Percentiles rank a stretch among this genome's conserved stretches.
Evolutionary conservation across 2,888 invertebrate species (phyloP).

Genomic region (Melanchra persicariae): DNA sequence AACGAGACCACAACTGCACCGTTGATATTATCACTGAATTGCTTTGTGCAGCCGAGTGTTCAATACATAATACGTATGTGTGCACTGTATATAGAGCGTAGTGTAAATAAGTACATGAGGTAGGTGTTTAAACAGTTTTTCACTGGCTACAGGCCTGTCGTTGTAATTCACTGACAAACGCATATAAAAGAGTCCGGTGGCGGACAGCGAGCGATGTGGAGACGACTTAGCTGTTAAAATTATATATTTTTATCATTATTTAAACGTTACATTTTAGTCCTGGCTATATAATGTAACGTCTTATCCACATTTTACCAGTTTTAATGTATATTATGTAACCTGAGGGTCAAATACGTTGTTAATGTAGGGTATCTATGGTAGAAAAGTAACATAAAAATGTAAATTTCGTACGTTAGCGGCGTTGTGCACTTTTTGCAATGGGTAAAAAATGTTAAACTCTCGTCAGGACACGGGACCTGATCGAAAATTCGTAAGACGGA

Average conservation of each 20-base stretch:
- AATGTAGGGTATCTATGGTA: too few relatives aligned
- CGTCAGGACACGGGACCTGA: too few relatives aligned
- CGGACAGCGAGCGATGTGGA: constrained; percentile 74
- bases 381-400: too few relatives aligned
- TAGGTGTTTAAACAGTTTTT: constrained; percentile 81
- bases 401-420: too few relatives aligned
- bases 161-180: constrained; percentile 90
- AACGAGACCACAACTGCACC: constrained; percentile 16
- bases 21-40: constrained; percentile 25
- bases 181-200: constrained; percentile 87
- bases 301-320: too few relatives aligned
- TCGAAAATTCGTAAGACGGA: too few relatives aligned
- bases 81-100: constrained; percentile 50
- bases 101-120: constrained; percentile 70
- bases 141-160: constrained; percentile 83
- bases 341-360: too few relatives aligned
- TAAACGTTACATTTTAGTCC: too few relatives aligned
- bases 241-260: not conserved
- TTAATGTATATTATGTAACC: too few relatives aligned
- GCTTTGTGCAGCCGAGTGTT: constrained; percentile 36
- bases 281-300: too few relatives aligned
- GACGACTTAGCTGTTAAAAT: constrained; percentile 48
- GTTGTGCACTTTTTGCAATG: too few relatives aligned
- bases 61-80: constrained; percentile 41
- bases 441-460: too few relatives aligned